phyloP scores from a whole-genome alignment of 1,140 invertebrate genomes.

The Drosophila rhopaloa region DNA sequence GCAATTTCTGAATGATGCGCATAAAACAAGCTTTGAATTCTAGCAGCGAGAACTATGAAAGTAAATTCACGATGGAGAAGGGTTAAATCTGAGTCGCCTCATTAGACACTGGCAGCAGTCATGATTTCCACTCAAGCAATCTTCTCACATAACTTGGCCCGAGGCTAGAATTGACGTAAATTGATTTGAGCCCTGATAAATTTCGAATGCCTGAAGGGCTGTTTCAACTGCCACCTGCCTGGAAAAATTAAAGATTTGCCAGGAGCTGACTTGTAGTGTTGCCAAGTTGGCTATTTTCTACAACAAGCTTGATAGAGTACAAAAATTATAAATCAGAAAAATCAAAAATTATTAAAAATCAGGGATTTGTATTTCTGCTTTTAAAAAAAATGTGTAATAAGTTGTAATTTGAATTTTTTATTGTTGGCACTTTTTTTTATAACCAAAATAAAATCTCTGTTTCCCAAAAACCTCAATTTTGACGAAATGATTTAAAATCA shows the following conservation, averaged over 20 bases:
- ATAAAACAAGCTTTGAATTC: slow-evolving; percentile 69
- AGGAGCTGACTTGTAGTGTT: slow-evolving; percentile 1
- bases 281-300: not conserved
- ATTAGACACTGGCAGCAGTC: slow-evolving; percentile 50
- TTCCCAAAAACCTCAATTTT: too few species aligned
- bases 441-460: too few species aligned
- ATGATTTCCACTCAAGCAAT: slow-evolving; percentile 46
- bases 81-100: slow-evolving; percentile 52
- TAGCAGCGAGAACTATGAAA: slow-evolving; percentile 35
- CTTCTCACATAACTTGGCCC: slow-evolving; percentile 37
- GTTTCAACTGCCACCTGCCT: slow-evolving; percentile 43
- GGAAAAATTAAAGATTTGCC: slow-evolving; percentile 67
- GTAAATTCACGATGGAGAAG: slow-evolving; percentile 34
- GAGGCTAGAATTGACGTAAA: slow-evolving; percentile 64
- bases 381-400: too few species aligned
- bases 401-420: too few species aligned
- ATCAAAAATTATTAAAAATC: too few species aligned
- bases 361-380: too few species aligned
- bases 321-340: too few species aligned
- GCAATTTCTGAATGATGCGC: slow-evolving; percentile 72
- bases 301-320: not conserved
- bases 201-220: slow-evolving; percentile 38
- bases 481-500: too few species aligned
- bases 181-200: slow-evolving; percentile 71
- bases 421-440: too few species aligned